Conservation (phyloP, 1,140 invertebrate species). For the Trinorchestia longiramus region DNA sequence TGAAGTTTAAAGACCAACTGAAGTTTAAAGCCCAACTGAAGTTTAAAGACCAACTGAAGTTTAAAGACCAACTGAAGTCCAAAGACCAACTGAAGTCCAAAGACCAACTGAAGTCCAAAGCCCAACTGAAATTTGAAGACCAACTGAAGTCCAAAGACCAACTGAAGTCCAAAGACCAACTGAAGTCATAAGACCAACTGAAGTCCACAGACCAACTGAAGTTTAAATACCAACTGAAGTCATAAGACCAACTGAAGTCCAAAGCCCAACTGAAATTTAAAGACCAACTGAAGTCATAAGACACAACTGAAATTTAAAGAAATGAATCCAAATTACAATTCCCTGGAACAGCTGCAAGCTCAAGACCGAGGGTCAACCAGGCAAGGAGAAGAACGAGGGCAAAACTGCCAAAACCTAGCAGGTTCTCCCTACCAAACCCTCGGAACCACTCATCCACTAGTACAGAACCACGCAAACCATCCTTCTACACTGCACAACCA, state of each 20-base stretch:
- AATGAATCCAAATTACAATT: neutral
- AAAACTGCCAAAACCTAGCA: neutral
- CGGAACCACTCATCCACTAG: neutral
- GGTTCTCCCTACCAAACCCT: neutral
- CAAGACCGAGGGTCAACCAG: neutral
- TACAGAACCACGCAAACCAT: neutral
- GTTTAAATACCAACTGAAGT: neutral
- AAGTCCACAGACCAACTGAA: neutral
- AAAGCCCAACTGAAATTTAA: too few relatives aligned
- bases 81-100: too few relatives aligned
- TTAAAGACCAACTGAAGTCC: too few relatives aligned
- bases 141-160: too few relatives aligned
- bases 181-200: too few relatives aligned
- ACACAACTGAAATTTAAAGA: neutral
- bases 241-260: neutral
- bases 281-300: neutral
- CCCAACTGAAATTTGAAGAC: too few relatives aligned
- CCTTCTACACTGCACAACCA: neutral
- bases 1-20: too few relatives aligned
- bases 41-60: too few relatives aligned
- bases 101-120: too few relatives aligned
- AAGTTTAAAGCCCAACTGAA: too few relatives aligned
- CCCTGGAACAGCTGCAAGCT: neutral
- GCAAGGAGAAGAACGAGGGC: neutral
- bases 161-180: too few relatives aligned